A percentile compares a stretch with the other conserved stretches of the same genome.
These are phyloP conservation scores for Cataglyphis altisquamis DNA, from an alignment of 2,888 invertebrate genomes.

Conservation along the genomic window DNA sequence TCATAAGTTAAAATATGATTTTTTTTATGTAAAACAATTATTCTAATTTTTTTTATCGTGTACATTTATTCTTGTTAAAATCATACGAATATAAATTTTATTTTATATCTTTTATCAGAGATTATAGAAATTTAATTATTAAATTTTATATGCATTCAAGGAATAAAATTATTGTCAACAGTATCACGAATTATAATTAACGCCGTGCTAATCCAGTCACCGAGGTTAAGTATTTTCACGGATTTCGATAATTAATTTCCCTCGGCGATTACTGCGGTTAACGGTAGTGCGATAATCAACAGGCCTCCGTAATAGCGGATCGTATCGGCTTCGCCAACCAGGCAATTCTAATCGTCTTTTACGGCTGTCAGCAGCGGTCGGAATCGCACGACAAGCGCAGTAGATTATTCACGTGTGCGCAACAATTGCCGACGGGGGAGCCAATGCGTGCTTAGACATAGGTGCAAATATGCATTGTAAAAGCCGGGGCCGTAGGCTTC, in stretches of 20 bases:
- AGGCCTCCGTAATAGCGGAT: constrained; percentile 27
- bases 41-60: background rate
- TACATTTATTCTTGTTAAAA: background rate
- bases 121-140: constrained; percentile 8
- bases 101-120: background rate
- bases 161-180: background rate
- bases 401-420: constrained; percentile 35
- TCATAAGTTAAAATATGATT: background rate
- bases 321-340: constrained; percentile 39
- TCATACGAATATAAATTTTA: background rate
- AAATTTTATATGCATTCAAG: background rate
- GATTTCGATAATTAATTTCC: constrained; percentile 50
- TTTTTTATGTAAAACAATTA: background rate
- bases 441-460: constrained; percentile 43
- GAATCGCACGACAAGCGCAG: constrained; percentile 40
- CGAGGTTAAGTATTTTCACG: constrained; percentile 26
- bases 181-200: background rate
- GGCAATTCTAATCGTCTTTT: constrained; percentile 53
- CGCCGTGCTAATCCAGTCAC: background rate
- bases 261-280: constrained; percentile 11
- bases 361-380: constrained; percentile 35
- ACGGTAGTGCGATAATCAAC: constrained; percentile 39
- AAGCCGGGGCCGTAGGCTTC: constrained; percentile 47
- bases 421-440: constrained; percentile 39
- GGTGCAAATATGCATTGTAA: constrained; percentile 53